These are phyloP conservation scores for Spheniscus humboldti DNA, from an alignment of 2,797 vertebrate species.

Conservation along the genomic window DNA sequence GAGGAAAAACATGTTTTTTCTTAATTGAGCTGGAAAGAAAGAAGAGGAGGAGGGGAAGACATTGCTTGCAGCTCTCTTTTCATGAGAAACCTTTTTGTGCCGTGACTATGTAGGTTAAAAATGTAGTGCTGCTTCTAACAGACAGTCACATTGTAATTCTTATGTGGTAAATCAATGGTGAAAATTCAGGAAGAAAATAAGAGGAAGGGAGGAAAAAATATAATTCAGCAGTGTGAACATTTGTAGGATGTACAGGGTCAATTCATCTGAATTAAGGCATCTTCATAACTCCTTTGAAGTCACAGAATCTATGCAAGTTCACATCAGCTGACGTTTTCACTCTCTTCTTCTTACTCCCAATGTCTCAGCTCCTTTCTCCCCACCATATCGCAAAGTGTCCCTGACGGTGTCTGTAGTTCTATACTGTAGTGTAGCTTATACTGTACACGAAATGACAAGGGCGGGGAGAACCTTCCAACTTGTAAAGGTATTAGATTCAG, in stretches of 20 bases:
- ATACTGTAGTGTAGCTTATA: neutral
- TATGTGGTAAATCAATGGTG: neutral
- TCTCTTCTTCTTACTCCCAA: neutral
- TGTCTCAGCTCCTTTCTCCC: neutral
- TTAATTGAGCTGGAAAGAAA: slow-evolving; percentile 61
- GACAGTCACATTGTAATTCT: neutral
- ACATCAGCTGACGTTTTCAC: neutral
- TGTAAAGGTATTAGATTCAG: neutral
- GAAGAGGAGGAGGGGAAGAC: slow-evolving; percentile 12
- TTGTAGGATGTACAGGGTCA: neutral
- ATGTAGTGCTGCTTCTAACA: neutral
- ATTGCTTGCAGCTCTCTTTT: slow-evolving; percentile 28
- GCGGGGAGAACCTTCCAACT: rapidly evolving
- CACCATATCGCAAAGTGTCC: neutral
- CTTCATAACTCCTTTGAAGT: neutral
- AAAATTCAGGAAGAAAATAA: slow-evolving; percentile 1
- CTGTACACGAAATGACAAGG: neutral
- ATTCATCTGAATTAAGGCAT: neutral
- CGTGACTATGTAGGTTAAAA: slow-evolving; percentile 41
- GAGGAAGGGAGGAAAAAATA: neutral
- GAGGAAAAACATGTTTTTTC: slow-evolving; percentile 55
- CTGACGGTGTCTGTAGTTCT: neutral
- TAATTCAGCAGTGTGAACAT: neutral
- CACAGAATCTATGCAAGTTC: neutral
- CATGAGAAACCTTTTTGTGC: slow-evolving; percentile 37